Evolutionary conservation across 2,797 vertebrate genomes (phyloP).

Genomic region (Pipistrellus pipistrellus): DNA sequence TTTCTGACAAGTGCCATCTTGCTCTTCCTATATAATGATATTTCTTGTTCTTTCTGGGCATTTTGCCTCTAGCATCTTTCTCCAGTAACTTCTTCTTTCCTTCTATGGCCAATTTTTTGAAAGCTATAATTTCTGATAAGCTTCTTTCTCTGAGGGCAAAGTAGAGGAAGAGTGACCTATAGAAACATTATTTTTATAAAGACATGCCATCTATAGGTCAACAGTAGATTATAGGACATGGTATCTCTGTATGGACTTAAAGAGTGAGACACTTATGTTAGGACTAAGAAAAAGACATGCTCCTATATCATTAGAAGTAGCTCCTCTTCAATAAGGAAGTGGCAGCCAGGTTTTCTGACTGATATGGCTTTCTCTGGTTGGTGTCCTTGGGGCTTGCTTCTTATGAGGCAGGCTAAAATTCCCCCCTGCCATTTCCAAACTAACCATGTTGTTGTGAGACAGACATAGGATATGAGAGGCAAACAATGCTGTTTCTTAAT

Average conservation of each 20-base stretch:
- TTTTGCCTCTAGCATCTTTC: neutral
- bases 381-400: neutral
- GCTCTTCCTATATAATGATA: neutral
- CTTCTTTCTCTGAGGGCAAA: neutral
- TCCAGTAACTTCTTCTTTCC: neutral
- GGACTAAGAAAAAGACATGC: neutral
- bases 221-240: neutral
- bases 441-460: neutral
- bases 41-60: slow-evolving; percentile 12
- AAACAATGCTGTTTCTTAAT: neutral
- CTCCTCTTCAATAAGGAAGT: neutral
- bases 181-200: neutral
- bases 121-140: slow-evolving; percentile 21
- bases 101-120: neutral
- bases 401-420: neutral
- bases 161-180: neutral
- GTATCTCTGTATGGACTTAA: neutral
- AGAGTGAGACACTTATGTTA: neutral
- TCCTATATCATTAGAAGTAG: neutral
- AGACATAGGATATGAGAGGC: neutral
- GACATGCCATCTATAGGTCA: neutral
- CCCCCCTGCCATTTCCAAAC: neutral
- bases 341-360: neutral
- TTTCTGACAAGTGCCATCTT: slow-evolving; percentile 1
- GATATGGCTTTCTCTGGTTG: neutral